Evolutionary conservation across 53 echinoderm and acorn worm species (phyloP).

Genomic region (Holothuria scabra): DNA sequence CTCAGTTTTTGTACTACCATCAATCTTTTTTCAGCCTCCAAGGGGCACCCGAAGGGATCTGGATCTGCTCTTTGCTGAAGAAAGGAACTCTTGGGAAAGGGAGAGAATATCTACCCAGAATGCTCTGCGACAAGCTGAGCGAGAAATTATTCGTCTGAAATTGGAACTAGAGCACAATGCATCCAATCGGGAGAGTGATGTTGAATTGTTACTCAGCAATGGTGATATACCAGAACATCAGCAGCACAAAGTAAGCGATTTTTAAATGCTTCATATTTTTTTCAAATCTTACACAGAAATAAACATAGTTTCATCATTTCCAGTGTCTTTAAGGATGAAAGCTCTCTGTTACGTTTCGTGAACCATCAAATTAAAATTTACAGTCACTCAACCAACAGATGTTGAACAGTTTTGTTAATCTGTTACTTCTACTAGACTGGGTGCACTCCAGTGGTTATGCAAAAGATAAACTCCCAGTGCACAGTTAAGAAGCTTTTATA

Average conservation of each 20-base stretch:
- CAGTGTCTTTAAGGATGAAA: background rate
- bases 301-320: no score
- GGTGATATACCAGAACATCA: slow-evolving; percentile 72
- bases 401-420: no score
- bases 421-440: no score
- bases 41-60: slow-evolving; percentile 23
- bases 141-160: slow-evolving; percentile 78
- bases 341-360: background rate
- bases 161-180: slow-evolving; percentile 76
- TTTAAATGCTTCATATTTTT: background rate
- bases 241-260: slow-evolving; percentile 73
- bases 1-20: no score
- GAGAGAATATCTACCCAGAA: slow-evolving; percentile 78
- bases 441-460: no score
- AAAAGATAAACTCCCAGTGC: no score
- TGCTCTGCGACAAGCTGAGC: slow-evolving; percentile 82
- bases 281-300: background rate
- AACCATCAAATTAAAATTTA: no score
- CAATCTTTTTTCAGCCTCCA: slow-evolving; percentile 34
- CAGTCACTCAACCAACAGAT: no score
- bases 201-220: slow-evolving; percentile 58
- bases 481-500: no score
- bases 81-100: slow-evolving; percentile 79
- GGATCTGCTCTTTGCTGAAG: slow-evolving; percentile 58
- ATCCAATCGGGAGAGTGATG: slow-evolving; percentile 53